Percentiles rank a stretch among this genome's conserved stretches.
Evolutionary conservation across 2,797 vertebrate species (phyloP).

Genomic region (Acestrorhynchus altus): DNA sequence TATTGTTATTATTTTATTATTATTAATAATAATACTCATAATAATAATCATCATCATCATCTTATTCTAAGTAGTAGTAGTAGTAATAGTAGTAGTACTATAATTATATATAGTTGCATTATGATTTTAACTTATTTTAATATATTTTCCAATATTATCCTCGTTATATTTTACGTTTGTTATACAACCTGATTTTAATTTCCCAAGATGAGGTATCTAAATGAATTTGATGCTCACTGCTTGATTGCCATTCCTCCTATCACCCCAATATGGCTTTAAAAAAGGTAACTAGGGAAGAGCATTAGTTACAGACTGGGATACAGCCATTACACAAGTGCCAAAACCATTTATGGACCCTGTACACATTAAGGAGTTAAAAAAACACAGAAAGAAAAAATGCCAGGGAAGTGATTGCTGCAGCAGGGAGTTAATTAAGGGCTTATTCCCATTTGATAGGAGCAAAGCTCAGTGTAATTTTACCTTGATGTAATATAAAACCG

Average conservation of each 20-base stretch:
- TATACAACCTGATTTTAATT: constrained; percentile 1
- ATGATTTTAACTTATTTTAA: background rate
- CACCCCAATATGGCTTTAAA: background rate
- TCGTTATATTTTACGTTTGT: background rate
- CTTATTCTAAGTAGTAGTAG: too few relatives aligned
- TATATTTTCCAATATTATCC: background rate
- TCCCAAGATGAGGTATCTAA: background rate
- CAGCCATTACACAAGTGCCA: background rate
- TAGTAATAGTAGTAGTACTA: background rate
- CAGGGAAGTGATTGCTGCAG: constrained; percentile 53
- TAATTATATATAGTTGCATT: background rate
- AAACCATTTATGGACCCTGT: constrained; percentile 13
- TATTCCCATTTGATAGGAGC: constrained; percentile 56
- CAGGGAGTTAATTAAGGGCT: constrained; percentile 59
- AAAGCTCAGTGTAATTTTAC: constrained; percentile 51
- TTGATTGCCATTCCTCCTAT: background rate
- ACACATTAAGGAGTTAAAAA: constrained; percentile 26
- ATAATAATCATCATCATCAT: too few relatives aligned
- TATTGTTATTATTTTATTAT: too few relatives aligned
- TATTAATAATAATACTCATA: too few relatives aligned
- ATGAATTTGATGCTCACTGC: background rate
- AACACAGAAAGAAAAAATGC: constrained; percentile 30
- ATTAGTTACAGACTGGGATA: background rate
- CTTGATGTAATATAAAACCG: constrained; percentile 59
- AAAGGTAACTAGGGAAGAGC: background rate